A percentile compares a stretch with the other conserved stretches of the same genome.
Conservation (phyloP, 2,797 vertebrate genomes). For the Myotis pilosus region DNA sequence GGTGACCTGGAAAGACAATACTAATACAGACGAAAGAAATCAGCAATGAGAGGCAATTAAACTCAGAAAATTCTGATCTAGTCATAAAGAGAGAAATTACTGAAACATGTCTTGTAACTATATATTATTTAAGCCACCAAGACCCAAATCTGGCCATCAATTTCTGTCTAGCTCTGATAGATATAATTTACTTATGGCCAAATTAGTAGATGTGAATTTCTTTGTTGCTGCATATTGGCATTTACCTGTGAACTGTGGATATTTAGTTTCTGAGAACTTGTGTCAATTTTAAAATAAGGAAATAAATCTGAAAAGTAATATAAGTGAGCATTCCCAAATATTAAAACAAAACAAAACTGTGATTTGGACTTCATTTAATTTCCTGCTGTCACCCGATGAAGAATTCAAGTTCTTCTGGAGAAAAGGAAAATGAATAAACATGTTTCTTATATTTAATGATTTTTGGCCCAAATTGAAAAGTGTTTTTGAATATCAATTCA, state of each 20-base stretch:
- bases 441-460: constrained; percentile 59
- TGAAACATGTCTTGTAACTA: background rate
- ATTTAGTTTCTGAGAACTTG: background rate
- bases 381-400: constrained; percentile 35
- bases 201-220: background rate
- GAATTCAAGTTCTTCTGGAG: constrained; percentile 57
- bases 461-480: constrained; percentile 26
- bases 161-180: background rate
- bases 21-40: background rate
- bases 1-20: background rate
- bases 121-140: background rate
- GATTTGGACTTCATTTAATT: constrained; percentile 57
- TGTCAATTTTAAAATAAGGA: constrained; percentile 26
- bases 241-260: background rate
- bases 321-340: constrained; percentile 29
- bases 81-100: background rate
- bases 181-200: background rate
- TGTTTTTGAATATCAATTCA: constrained; percentile 60
- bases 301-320: background rate
- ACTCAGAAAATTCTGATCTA: background rate
- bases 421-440: constrained; percentile 54
- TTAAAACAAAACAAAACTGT: constrained; percentile 24
- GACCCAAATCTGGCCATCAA: background rate
- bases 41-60: background rate
- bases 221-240: background rate